Evolutionary conservation across 64 coral and sea anemone species (phyloP).

Genomic region (Cladopsammia gracilis): DNA sequence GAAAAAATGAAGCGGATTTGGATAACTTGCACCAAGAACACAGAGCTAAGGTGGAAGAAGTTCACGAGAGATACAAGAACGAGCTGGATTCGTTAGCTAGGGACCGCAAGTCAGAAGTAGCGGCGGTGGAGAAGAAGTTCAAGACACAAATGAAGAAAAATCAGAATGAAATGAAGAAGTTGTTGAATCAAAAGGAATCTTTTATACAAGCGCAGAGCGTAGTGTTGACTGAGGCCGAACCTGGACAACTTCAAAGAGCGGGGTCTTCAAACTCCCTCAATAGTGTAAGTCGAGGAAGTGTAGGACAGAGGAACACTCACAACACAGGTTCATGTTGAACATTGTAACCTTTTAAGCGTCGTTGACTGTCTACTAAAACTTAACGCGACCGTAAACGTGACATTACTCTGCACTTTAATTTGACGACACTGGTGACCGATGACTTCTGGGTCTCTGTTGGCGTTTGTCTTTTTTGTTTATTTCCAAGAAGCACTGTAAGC

Average conservation of each 20-base stretch:
- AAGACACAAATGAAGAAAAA: conserved; percentile 99
- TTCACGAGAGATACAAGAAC: conserved; percentile 64
- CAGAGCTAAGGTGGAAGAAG: conserved; percentile 59
- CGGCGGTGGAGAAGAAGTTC: conserved; percentile 96
- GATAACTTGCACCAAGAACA: conserved; percentile 84
- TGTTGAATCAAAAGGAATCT: conserved; percentile 96
- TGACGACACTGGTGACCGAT: not conserved
- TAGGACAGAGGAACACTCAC: not conserved
- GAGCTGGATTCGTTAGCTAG: conserved; percentile 70
- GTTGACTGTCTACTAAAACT: not conserved
- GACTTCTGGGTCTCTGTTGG: not conserved
- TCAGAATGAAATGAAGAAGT: conserved; percentile 99
- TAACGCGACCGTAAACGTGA: no score
- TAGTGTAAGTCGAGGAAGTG: conserved; percentile 79
- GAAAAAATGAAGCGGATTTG: conserved; percentile 82
- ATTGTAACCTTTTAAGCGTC: not conserved
- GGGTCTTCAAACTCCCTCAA: conserved; percentile 89
- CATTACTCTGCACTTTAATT: not conserved
- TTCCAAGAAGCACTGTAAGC: no score
- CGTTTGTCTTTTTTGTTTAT: not conserved
- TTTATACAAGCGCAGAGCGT: conserved; percentile 87
- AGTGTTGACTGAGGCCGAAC: conserved; percentile 76
- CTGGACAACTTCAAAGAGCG: conserved; percentile 79
- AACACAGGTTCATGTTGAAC: not conserved
- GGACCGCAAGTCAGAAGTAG: conserved; percentile 89